Evolutionary conservation across 2,797 vertebrate genomes (phyloP).

Genomic region (Falco biarmicus): DNA sequence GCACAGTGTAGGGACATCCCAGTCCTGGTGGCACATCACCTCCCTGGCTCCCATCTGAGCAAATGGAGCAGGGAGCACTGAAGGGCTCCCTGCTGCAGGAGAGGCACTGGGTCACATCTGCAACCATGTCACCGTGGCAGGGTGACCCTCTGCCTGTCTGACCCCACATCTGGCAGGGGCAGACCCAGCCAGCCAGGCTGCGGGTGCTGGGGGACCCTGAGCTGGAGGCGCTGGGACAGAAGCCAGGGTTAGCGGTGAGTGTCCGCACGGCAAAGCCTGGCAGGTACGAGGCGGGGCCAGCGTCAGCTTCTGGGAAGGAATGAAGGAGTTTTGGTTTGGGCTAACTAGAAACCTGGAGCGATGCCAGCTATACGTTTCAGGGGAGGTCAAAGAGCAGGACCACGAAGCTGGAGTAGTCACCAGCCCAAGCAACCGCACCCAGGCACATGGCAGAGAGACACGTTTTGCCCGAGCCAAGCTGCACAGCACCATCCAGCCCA

Average conservation of each 20-base stretch:
- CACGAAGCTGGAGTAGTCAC: fast-evolving
- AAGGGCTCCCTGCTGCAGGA: neutral
- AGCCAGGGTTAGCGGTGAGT: neutral
- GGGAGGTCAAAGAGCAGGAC: neutral
- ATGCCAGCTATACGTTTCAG: fast-evolving
- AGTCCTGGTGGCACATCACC: neutral
- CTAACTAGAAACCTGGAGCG: neutral
- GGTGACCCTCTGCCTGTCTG: no score
- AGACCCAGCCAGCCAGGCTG: neutral
- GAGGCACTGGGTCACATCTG: neutral
- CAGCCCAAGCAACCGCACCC: neutral
- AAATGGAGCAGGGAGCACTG: neutral
- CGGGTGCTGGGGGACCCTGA: fast-evolving
- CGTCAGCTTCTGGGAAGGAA: neutral
- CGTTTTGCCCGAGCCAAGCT: fast-evolving
- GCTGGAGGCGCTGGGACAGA: neutral
- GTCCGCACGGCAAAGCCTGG: neutral
- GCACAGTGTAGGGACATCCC: fast-evolving
- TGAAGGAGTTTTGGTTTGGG: neutral
- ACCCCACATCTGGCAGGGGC: neutral
- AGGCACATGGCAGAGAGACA: neutral
- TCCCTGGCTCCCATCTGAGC: neutral
- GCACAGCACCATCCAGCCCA: neutral
- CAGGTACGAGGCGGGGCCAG: neutral
- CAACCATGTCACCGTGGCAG: fast-evolving